phyloP scores from a whole-genome alignment of 2,797 vertebrate genomes.

The Syngnathus rostellatus region DNA sequence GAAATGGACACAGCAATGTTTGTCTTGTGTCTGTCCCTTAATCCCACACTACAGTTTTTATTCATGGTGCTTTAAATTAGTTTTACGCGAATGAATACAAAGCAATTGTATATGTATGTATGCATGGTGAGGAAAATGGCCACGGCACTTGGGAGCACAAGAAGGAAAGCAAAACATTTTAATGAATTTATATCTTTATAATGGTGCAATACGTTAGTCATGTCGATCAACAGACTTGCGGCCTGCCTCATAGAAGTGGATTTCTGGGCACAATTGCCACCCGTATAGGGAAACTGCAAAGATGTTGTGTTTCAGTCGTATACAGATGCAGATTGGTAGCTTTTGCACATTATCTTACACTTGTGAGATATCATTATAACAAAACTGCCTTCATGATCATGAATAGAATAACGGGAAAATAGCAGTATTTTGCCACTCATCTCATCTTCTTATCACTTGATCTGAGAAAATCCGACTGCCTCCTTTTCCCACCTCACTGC shows the following conservation, averaged over 20 bases:
- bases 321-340: background rate
- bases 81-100: background rate
- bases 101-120: background rate
- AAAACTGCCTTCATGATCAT: slow-evolving; percentile 38
- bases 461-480: slow-evolving; percentile 8
- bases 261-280: slow-evolving; percentile 35
- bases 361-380: background rate
- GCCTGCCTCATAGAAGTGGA: slow-evolving; percentile 23
- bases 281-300: slow-evolving; percentile 26
- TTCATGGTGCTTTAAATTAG: background rate
- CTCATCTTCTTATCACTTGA: slow-evolving; percentile 33
- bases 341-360: background rate
- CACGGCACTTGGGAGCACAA: slow-evolving; percentile 24
- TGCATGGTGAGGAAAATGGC: slow-evolving; percentile 16
- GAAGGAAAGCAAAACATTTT: slow-evolving; percentile 22
- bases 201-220: slow-evolving; percentile 31
- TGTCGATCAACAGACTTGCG: slow-evolving; percentile 39
- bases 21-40: background rate
- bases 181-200: slow-evolving; percentile 42
- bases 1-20: background rate
- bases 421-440: slow-evolving; percentile 19
- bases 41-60: background rate
- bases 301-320: slow-evolving; percentile 19
- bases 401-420: slow-evolving; percentile 31
- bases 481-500: background rate